Evolutionary conservation across 2,888 invertebrate species (phyloP), one percentile per base, ranked within the genome.

Genomic region (Apamea epomidion): DNA sequence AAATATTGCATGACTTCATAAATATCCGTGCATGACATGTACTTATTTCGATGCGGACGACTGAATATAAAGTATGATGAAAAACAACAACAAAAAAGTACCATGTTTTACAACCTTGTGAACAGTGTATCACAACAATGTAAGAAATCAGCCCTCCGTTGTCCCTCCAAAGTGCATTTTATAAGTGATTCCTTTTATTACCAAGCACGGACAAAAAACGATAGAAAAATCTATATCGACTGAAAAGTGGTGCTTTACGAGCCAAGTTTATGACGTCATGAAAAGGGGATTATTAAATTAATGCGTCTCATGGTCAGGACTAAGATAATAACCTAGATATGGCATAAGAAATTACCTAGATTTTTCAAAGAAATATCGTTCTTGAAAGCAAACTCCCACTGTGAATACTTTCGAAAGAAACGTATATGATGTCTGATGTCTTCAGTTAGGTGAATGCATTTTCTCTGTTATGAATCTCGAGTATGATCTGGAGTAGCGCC

Each of bases 131-230:
- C 91, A 79, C 92, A 79, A 78, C 77, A 90, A 80, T 90, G 85
- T 91, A 93, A 93, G 91, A 67, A 83, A 73, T 79, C 86, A 82
- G 92, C 93, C 94, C 94, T 93, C 93, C 85, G 82, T 68, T 88
- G 89, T 91, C 91, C 89, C 90, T 87, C 82, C 90, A 89, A 93
- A 93, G 92, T 95, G 96, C 95, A 95, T 93, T 95, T 95, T 94
- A 96, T 95, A 97, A 97, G 97, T 95, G 96, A 96, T 96, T 95
- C 93, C 94, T 95, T 96, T 97, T 97, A 96, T 96, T 97, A 95
- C 96, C 85, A 90, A 91, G 94, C 96, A 96, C 96, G 96, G 93
- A 96, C 85, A 89, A 90, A 89, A 88, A 90, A 81, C 88, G 84
- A 83, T 85, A 83, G 90, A 85, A 95, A 94, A 94, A 94, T 95